These are phyloP conservation scores for Coelopa pilipes DNA, from an alignment of 2,888 invertebrate species.

Conservation along the genomic window DNA sequence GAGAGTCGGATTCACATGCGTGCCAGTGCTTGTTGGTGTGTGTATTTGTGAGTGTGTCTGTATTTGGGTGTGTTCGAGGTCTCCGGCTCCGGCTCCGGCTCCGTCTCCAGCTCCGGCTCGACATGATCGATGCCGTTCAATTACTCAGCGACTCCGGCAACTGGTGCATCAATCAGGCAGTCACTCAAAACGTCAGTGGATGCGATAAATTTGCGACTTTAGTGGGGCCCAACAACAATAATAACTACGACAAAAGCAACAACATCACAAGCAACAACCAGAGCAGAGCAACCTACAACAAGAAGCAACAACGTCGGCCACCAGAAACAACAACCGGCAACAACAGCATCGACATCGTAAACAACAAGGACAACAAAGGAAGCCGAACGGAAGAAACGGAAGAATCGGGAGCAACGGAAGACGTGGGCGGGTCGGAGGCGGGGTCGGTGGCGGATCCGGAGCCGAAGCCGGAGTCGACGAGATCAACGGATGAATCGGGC, in stretches of 20 bases:
- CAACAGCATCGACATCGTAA: too few species aligned
- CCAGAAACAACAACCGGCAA: too few species aligned
- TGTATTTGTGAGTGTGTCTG: neutral
- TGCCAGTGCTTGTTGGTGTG: neutral
- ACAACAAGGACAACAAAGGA: too few species aligned
- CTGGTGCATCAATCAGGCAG: conserved; percentile 42
- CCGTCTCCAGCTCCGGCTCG: neutral
- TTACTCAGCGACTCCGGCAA: conserved; percentile 41
- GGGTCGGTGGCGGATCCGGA: too few species aligned
- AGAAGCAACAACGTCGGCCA: too few species aligned
- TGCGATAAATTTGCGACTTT: conserved; percentile 39
- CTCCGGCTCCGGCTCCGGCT: neutral
- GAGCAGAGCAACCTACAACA: conserved; percentile 7
- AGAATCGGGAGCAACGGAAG: too few species aligned
- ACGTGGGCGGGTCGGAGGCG: too few species aligned
- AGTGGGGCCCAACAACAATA: conserved; percentile 3
- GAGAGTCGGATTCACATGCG: too few species aligned
- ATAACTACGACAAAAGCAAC: neutral
- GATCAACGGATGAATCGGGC: too few species aligned
- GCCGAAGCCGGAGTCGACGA: too few species aligned
- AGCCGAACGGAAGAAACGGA: too few species aligned
- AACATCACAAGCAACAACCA: conserved; percentile 11
- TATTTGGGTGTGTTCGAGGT: neutral
- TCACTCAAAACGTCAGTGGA: conserved; percentile 41
- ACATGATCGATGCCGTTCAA: conserved; percentile 46